A percentile compares a stretch with the other conserved stretches of the same genome.
phyloP scores from a whole-genome alignment of 30 jellyfish, hydroid and myxozoan species.

The Phacellophora camtschatica region DNA sequence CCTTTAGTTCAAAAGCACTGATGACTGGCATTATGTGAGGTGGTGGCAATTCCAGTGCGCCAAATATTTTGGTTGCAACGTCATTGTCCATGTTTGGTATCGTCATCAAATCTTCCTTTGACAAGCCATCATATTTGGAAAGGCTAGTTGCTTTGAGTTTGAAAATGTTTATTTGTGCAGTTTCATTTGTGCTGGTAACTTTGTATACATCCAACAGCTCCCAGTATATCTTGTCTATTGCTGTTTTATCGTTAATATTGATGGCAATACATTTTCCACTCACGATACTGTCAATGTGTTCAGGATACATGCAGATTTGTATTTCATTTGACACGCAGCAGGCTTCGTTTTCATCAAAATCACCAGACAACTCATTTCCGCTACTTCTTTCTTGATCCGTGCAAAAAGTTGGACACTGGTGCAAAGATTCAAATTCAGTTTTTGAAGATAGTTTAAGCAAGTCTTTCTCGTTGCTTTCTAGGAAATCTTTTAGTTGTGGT shows the following conservation, averaged over 20 bases:
- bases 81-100: not conserved
- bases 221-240: not conserved
- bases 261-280: not conserved
- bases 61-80: not conserved
- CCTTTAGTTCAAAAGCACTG: not conserved
- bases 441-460: not conserved
- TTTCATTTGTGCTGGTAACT: not conserved
- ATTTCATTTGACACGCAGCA: too few relatives aligned
- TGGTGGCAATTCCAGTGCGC: not conserved
- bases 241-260: not conserved
- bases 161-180: not conserved
- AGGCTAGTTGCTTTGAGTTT: not conserved
- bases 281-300: not conserved
- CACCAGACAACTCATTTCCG: not conserved
- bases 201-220: not conserved
- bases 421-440: not conserved
- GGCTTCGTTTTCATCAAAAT: not conserved
- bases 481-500: not conserved
- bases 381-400: not conserved
- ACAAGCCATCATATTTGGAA: not conserved
- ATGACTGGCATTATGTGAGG: not conserved
- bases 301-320: not conserved
- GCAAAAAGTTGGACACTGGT: not conserved
- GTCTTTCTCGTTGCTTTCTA: not conserved
- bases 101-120: not conserved